These are phyloP conservation scores for Pachyramphus minor DNA, from an alignment of 2,113 vertebrate species.

Conservation along the genomic window DNA sequence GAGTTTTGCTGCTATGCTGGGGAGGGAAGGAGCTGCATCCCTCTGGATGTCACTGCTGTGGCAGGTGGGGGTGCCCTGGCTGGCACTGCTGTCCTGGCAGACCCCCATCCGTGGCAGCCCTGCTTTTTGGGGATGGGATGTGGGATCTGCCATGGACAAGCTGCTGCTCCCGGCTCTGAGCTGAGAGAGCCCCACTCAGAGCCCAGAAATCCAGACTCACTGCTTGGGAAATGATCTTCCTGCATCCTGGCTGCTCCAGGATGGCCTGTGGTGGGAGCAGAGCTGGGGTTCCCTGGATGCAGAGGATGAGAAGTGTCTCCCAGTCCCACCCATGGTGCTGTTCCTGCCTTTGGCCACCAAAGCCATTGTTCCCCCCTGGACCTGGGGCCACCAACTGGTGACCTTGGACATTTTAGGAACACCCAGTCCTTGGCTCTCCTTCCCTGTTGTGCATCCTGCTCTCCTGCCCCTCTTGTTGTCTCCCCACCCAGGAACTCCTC, in stretches of 20 bases:
- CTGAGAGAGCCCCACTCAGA: not conserved
- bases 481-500: not conserved
- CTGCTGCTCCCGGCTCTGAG: not conserved
- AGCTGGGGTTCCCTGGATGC: not conserved
- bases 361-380: not conserved
- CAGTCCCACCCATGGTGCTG: not conserved
- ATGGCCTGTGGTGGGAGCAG: not conserved
- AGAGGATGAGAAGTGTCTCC: not conserved
- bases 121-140: not conserved
- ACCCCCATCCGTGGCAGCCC: rapidly evolving
- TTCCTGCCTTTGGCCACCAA: not conserved
- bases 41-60: rapidly evolving
- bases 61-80: not conserved
- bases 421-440: not conserved
- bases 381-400: not conserved
- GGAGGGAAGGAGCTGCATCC: not conserved
- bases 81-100: not conserved
- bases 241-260: not conserved
- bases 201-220: rapidly evolving
- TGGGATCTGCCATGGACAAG: not conserved
- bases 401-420: not conserved
- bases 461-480: not conserved
- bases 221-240: not conserved
- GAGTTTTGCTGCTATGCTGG: not conserved
- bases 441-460: not conserved